phyloP scores from a whole-genome alignment of 2,888 invertebrate species.

The Cataglyphis altisquamis region DNA sequence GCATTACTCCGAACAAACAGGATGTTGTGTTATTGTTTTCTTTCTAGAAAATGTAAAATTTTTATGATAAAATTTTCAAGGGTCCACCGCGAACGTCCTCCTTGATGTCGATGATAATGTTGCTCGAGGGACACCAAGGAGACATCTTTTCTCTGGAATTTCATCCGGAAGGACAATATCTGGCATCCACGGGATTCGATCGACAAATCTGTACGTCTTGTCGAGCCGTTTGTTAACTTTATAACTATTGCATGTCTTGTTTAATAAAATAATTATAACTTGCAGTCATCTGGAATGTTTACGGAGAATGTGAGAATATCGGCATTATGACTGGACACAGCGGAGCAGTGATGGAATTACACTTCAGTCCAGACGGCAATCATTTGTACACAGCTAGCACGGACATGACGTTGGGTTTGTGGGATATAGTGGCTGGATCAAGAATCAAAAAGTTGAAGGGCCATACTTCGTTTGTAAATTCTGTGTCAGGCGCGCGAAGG shows the following conservation, averaged over 20 bases:
- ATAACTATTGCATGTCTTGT: background rate
- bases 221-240: background rate
- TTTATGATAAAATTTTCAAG: slow-evolving; percentile 80
- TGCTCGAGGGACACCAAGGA: slow-evolving; percentile 98
- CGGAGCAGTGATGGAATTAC: slow-evolving; percentile 97
- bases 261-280: slow-evolving; percentile 74
- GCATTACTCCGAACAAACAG: background rate
- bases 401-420: slow-evolving; percentile 97
- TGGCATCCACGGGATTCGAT: slow-evolving; percentile 98
- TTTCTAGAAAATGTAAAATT: slow-evolving; percentile 12
- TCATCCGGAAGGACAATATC: slow-evolving; percentile 97
- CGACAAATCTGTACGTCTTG: slow-evolving; percentile 94
- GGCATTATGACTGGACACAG: slow-evolving; percentile 97
- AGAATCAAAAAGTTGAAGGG: slow-evolving; percentile 96
- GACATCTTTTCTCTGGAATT: slow-evolving; percentile 98
- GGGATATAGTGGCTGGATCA: slow-evolving; percentile 96
- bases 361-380: slow-evolving; percentile 94
- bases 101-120: slow-evolving; percentile 97
- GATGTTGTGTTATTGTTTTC: background rate
- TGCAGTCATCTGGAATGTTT: slow-evolving; percentile 97
- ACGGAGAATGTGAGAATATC: slow-evolving; percentile 99
- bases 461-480: slow-evolving; percentile 92
- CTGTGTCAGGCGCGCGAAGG: slow-evolving; percentile 91
- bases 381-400: slow-evolving; percentile 96
- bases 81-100: slow-evolving; percentile 94